phyloP scores from a whole-genome alignment of 1,140 invertebrate species.

The Bombyx mori region DNA sequence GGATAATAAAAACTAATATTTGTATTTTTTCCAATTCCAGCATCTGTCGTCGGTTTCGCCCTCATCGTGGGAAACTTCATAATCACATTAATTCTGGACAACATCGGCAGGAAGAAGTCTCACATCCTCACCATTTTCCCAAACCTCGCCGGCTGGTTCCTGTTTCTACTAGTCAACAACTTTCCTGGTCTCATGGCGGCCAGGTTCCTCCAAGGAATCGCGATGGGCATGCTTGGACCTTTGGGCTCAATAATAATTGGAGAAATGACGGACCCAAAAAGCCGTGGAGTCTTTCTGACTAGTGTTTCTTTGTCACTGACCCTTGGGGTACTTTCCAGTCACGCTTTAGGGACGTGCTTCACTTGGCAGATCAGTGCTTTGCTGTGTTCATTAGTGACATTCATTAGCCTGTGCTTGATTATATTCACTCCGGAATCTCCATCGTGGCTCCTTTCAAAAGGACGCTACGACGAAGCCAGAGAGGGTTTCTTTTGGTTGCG shows the following conservation, averaged over 20 bases:
- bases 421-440: constrained; percentile 57
- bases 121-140: constrained; percentile 46
- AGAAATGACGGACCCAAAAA: constrained; percentile 62
- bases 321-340: constrained; percentile 48
- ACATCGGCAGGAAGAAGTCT: constrained; percentile 43
- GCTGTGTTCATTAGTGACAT: constrained; percentile 52
- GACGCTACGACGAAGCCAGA: constrained; percentile 42
- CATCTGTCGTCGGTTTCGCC: constrained; percentile 56
- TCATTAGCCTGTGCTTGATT: constrained; percentile 42
- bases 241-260: constrained; percentile 58
- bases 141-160: constrained; percentile 46
- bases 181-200: constrained; percentile 44
- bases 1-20: not conserved
- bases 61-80: constrained; percentile 54
- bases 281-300: constrained; percentile 51
- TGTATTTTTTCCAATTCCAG: constrained; percentile 33
- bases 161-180: constrained; percentile 40
- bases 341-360: constrained; percentile 40
- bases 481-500: constrained; percentile 51
- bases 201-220: constrained; percentile 50
- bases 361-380: constrained; percentile 54
- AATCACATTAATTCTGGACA: constrained; percentile 47
- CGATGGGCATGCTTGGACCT: constrained; percentile 60
- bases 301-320: constrained; percentile 53
- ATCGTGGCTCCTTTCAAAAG: constrained; percentile 53